phyloP scores from a whole-genome alignment of 2,797 vertebrate genomes.

The Sebastes trivittatus region DNA sequence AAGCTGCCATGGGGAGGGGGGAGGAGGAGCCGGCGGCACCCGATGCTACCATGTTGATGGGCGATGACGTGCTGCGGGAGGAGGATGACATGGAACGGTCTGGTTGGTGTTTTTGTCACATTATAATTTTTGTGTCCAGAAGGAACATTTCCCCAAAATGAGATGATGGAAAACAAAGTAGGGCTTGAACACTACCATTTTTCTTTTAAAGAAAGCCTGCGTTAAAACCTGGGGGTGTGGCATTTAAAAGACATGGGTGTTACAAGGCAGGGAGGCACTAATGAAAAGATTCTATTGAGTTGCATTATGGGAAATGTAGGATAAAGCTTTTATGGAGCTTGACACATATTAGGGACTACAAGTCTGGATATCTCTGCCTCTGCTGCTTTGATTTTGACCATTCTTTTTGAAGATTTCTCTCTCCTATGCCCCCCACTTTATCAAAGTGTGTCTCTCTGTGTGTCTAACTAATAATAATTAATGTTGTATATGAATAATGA shows the following conservation, averaged over 20 bases:
- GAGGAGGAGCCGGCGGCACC: constrained; percentile 88
- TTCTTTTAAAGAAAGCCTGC: too few species aligned
- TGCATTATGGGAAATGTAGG: background rate
- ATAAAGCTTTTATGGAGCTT: background rate
- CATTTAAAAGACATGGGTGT: background rate
- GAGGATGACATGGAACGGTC: background rate
- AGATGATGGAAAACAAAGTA: background rate
- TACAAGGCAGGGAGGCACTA: background rate
- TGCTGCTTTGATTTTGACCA: background rate
- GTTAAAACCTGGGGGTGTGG: background rate
- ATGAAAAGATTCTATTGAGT: background rate
- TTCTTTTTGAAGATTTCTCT: background rate
- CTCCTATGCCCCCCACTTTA: background rate
- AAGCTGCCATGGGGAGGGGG: constrained; percentile 85
- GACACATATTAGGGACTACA: too few species aligned
- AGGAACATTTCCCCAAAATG: background rate
- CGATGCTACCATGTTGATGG: constrained; percentile 91
- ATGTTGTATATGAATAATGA: too few species aligned
- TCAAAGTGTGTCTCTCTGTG: background rate
- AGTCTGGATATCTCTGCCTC: too few species aligned
- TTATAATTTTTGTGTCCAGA: background rate
- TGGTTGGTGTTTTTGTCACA: background rate
- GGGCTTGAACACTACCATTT: too few species aligned
- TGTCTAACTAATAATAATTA: too few species aligned
- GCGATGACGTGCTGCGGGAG: constrained; percentile 91